A percentile compares a stretch with the other conserved stretches of the same genome.
Evolutionary conservation across 2,797 vertebrate genomes (phyloP).

Genomic region (Lepilemur ruficaudatus): DNA sequence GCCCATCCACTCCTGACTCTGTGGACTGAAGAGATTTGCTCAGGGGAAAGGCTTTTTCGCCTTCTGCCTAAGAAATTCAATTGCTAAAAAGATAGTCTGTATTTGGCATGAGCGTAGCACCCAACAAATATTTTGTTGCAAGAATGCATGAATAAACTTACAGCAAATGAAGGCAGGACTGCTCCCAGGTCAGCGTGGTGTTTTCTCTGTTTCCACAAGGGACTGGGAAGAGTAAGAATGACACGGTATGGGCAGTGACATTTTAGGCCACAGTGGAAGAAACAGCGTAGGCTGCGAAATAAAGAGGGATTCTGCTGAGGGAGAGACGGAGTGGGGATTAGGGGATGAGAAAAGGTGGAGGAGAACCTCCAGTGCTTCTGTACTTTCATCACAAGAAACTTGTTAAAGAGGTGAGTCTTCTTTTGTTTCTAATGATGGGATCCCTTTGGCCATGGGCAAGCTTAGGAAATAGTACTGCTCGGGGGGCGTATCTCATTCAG

Average conservation of each 20-base stretch:
- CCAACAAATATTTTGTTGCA: not conserved
- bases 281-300: not conserved
- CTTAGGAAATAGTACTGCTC: not conserved
- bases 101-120: not conserved
- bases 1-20: not conserved
- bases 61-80: not conserved
- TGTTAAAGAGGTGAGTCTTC: not conserved
- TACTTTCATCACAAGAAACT: not conserved
- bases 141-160: not conserved
- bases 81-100: not conserved
- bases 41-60: not conserved
- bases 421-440: not conserved
- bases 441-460: not conserved
- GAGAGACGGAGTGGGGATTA: accelerated
- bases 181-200: not conserved
- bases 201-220: not conserved
- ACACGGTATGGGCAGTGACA: accelerated
- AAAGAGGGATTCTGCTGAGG: not conserved
- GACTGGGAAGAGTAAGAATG: not conserved
- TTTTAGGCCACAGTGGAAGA: not conserved
- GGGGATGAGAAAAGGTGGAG: not conserved
- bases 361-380: not conserved
- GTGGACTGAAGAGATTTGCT: not conserved
- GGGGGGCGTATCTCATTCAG: accelerated
- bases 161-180: not conserved